Percentiles rank a stretch among this genome's conserved stretches.
phyloP scores from a whole-genome alignment of 1,140 invertebrate species.

The Yoshiicerus persimilis region DNA sequence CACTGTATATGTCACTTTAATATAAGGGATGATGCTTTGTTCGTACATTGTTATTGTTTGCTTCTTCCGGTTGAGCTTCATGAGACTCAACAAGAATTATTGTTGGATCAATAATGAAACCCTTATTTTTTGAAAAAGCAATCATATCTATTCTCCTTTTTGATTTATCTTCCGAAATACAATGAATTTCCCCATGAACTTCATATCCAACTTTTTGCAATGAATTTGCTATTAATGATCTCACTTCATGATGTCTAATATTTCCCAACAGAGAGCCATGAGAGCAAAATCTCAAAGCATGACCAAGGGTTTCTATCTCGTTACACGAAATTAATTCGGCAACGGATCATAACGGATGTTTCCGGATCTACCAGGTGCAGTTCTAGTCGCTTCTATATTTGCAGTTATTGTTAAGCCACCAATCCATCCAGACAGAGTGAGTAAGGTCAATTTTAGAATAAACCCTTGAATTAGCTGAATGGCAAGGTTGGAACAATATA shows the following conservation, averaged over 20 bases:
- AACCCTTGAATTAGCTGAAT: background rate
- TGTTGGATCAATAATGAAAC: background rate
- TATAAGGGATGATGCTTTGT: background rate
- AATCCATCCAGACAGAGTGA: background rate
- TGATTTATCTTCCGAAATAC: background rate
- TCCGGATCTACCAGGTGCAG: background rate
- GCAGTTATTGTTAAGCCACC: background rate
- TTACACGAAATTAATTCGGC: background rate
- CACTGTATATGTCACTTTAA: background rate
- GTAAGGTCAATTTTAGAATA: background rate
- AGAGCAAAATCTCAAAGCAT: background rate
- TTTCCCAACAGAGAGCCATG: background rate
- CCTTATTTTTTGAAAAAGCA: background rate
- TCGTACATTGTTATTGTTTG: background rate
- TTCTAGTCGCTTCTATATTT: background rate
- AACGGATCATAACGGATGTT: background rate
- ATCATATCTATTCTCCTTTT: background rate
- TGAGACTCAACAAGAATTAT: background rate
- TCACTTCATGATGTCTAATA: background rate
- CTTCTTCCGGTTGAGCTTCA: background rate
- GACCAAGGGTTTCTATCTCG: too few species aligned
- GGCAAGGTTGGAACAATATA: background rate
- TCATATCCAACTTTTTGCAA: background rate
- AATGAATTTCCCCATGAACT: background rate
- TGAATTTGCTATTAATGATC: background rate